Conservation (phyloP, 2,797 vertebrate species). For the Sebastolobus altivelis region DNA sequence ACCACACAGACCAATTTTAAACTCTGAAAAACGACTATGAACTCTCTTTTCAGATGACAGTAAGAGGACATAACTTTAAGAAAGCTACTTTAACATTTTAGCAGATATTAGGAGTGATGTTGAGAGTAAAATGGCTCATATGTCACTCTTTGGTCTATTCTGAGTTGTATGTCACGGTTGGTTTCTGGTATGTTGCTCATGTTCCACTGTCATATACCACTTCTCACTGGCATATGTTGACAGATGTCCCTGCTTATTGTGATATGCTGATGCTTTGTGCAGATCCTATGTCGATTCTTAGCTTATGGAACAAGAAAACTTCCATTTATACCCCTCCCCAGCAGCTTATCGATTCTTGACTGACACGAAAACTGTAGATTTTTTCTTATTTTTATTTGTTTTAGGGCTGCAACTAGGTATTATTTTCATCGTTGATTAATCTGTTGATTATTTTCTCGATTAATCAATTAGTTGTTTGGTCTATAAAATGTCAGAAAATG, state of each 20-base stretch:
- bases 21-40: constrained; percentile 17
- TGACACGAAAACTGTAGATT: too few species aligned
- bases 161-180: not conserved
- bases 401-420: too few species aligned
- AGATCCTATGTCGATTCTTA: not conserved
- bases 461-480: too few species aligned
- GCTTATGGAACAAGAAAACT: not conserved
- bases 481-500: too few species aligned
- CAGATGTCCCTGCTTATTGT: not conserved
- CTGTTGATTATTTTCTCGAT: too few species aligned
- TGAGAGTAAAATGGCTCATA: not conserved
- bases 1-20: constrained; percentile 11
- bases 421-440: too few species aligned
- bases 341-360: too few species aligned
- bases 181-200: not conserved
- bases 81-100: not conserved
- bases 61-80: constrained; percentile 12
- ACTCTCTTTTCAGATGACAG: constrained; percentile 11
- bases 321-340: not conserved
- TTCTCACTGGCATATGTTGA: not conserved
- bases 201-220: not conserved
- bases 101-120: not conserved
- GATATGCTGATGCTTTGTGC: not conserved
- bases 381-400: too few species aligned
- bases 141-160: not conserved